These are phyloP conservation scores for Apodemia zela DNA, from an alignment of 2,888 invertebrate species.

Conservation along the genomic window DNA sequence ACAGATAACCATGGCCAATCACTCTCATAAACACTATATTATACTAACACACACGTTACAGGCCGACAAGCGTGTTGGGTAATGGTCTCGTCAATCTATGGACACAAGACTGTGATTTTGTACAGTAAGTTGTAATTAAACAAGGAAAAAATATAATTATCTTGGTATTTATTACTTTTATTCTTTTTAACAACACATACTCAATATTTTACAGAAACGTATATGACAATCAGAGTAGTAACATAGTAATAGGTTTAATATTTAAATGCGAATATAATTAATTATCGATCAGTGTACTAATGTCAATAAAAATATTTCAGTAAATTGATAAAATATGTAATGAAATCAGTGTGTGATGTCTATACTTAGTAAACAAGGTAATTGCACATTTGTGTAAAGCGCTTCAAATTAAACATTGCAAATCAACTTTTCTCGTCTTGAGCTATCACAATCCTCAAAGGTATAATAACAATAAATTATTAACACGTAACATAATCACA, in stretches of 20 bases:
- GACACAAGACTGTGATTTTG: too few relatives aligned
- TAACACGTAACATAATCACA: conserved; percentile 79
- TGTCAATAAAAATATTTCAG: conserved; percentile 40
- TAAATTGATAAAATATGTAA: conserved; percentile 37
- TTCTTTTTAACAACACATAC: conserved; percentile 82
- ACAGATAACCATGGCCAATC: too few relatives aligned
- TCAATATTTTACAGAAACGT: conserved; percentile 81
- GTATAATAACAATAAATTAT: conserved; percentile 67
- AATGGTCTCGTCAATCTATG: too few relatives aligned
- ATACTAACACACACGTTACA: too few relatives aligned
- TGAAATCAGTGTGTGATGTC: conserved; percentile 42
- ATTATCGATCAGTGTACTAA: conserved; percentile 55
- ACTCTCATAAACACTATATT: too few relatives aligned
- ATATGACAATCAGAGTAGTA: conserved; percentile 78
- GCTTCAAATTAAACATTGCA: conserved; percentile 57
- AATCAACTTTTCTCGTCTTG: conserved; percentile 65
- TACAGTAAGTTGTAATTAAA: conserved; percentile 6
- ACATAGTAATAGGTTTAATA: conserved; percentile 73
- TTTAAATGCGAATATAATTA: conserved; percentile 71
- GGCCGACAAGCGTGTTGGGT: too few relatives aligned
- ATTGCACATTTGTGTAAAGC: conserved; percentile 56
- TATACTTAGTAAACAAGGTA: conserved; percentile 46
- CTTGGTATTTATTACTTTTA: conserved; percentile 77
- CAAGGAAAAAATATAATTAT: conserved; percentile 46
- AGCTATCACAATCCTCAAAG: conserved; percentile 68